phyloP scores from a whole-genome alignment of 92 coral and sea anemone species.

The Epizoanthus ramosus region DNA sequence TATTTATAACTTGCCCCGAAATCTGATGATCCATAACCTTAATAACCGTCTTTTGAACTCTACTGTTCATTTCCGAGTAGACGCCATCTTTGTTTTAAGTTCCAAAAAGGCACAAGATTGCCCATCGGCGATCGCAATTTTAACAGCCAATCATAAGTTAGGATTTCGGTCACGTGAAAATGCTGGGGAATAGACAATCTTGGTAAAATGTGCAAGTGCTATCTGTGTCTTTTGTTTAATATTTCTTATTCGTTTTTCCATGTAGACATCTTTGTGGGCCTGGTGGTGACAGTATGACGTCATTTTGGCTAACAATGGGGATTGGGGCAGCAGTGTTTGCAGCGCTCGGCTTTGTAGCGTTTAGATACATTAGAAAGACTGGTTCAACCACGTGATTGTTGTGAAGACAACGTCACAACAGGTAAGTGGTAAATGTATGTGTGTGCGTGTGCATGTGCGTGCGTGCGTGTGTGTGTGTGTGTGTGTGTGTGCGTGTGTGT shows the following conservation, averaged over 20 bases:
- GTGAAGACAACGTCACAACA: not conserved
- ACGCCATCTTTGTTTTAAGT: no score
- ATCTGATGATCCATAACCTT: no score
- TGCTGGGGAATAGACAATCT: no score
- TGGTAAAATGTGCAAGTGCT: not conserved
- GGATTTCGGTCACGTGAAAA: no score
- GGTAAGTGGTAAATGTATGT: not conserved
- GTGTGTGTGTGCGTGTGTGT: no score
- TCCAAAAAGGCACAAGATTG: no score
- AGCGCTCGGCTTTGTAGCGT: constrained; percentile 64
- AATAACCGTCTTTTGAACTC: no score
- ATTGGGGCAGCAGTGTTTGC: constrained; percentile 78
- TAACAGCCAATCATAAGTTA: no score
- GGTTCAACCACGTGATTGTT: constrained; percentile 65
- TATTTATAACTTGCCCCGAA: no score
- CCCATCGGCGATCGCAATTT: no score
- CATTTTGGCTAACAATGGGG: constrained; percentile 80
- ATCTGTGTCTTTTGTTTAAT: not conserved
- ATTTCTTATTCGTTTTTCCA: not conserved
- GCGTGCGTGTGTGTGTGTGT: not conserved
- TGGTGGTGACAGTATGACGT: constrained; percentile 78
- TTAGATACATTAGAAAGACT: constrained; percentile 73
- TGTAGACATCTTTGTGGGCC: constrained; percentile 87
- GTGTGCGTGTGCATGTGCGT: no score
- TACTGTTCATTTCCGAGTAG: no score